phyloP scores from a whole-genome alignment of 2,888 invertebrate species.

The Chymomyza fuscimana region DNA sequence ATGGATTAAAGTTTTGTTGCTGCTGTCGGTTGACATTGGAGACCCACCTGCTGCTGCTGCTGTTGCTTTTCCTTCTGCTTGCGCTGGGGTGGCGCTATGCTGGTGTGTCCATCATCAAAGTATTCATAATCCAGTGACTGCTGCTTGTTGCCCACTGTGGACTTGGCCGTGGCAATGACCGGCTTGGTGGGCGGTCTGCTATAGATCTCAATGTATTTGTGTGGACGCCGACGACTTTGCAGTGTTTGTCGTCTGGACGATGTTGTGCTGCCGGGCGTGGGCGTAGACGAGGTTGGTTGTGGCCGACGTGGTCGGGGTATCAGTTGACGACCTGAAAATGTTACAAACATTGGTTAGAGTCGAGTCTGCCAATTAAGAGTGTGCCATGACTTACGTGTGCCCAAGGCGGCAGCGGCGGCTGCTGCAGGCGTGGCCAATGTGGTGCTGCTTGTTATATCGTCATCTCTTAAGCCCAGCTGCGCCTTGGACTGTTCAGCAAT shows the following conservation, averaged over 20 bases:
- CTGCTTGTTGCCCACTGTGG: slow-evolving; percentile 27
- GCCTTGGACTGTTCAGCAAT: slow-evolving; percentile 58
- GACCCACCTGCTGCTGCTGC: slow-evolving; percentile 1
- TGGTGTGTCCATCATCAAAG: slow-evolving; percentile 84
- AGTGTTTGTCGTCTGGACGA: slow-evolving; percentile 20
- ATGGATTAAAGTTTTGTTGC: too few species aligned
- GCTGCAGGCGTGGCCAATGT: slow-evolving; percentile 11
- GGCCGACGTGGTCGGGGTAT: slow-evolving; percentile 61
- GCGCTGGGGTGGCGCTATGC: slow-evolving; percentile 55
- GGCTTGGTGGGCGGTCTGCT: slow-evolving; percentile 71
- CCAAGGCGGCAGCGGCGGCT: slow-evolving; percentile 22
- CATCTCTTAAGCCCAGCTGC: slow-evolving; percentile 7
- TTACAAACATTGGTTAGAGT: background rate
- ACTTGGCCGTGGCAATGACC: slow-evolving; percentile 29
- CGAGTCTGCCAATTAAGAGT: background rate
- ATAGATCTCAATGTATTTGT: slow-evolving; percentile 73
- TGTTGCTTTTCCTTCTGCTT: background rate
- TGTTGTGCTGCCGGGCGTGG: slow-evolving; percentile 45
- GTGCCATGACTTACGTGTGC: slow-evolving; percentile 43
- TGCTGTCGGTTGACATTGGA: background rate
- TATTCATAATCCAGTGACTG: slow-evolving; percentile 83
- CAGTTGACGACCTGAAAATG: slow-evolving; percentile 51
- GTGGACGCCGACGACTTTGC: slow-evolving; percentile 62
- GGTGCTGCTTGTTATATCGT: slow-evolving; percentile 9
- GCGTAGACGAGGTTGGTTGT: slow-evolving; percentile 51